These are phyloP conservation scores for Apeira syringaria DNA, from an alignment of 2,888 invertebrate species.

Conservation along the genomic window DNA sequence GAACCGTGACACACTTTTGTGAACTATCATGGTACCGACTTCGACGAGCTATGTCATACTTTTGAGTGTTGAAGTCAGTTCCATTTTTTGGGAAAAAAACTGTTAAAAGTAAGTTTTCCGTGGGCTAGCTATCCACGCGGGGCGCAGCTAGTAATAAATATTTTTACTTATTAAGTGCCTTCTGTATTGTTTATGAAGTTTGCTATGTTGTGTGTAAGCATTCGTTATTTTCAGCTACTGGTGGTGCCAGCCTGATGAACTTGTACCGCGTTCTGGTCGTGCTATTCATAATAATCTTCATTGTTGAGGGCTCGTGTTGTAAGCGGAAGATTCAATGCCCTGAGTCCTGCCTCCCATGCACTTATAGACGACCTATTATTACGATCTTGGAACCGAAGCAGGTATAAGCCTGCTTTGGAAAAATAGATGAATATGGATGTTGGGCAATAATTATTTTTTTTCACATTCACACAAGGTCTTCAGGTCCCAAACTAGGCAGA, in stretches of 20 bases:
- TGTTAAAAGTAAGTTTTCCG: too few species aligned
- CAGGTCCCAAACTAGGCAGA: too few species aligned
- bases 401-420: not conserved
- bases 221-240: not conserved
- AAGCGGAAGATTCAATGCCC: slow-evolving; percentile 20
- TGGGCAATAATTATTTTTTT: not conserved
- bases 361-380: slow-evolving; percentile 51
- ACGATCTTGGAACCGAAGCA: slow-evolving; percentile 49
- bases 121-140: too few species aligned
- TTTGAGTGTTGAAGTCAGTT: too few species aligned
- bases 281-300: slow-evolving; percentile 4
- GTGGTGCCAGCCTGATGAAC: slow-evolving; percentile 1
- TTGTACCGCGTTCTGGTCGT: slow-evolving; percentile 4
- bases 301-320: slow-evolving; percentile 20
- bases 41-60: too few species aligned
- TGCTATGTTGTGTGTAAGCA: too few species aligned
- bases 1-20: too few species aligned
- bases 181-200: too few species aligned
- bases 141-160: too few species aligned
- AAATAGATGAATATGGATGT: not conserved
- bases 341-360: slow-evolving; percentile 44
- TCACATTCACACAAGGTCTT: not conserved
- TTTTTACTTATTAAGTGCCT: too few species aligned
- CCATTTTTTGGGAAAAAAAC: too few species aligned
- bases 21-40: too few species aligned